Base-by-base conservation (phyloP, 2,113 vertebrate genomes). In the Seriola rivoliana region DNA sequence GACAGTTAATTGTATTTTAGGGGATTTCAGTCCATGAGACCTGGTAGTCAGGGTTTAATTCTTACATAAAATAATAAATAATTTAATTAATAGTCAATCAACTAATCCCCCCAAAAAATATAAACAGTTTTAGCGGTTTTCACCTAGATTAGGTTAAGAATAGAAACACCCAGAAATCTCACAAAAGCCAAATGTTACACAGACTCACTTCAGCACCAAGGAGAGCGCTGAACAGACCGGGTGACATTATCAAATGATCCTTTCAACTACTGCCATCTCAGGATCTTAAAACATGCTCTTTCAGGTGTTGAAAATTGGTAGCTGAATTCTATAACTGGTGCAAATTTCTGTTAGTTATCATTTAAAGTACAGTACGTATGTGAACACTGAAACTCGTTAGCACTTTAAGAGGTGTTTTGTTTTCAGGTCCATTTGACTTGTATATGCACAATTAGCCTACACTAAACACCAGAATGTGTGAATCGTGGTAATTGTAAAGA, bases 121-220 rank as follows among this genome's bases (percentile, higher is more conserved):
- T 8, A 9, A 36, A 36, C 34, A 6, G 34, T 52, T 1, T 54
- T n/a, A 10, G 3, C 1, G 0, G 8, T 1, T 54, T 54, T 54
- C 3, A 54, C 21, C n/a, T 4, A 54, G 8, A 54, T 2, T 10
- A n/a, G 8, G 10, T n/a, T 54, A 54, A n/a, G 3, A n/a, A n/a
- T 11, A 4, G 21, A n/a, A 54, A n/a, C 21, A 10, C 3, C 12
- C 5, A 34, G n/a, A 58, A 8, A 11, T 9, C 5, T 36, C 3
- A 8, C 9, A 69, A 1, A 59, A 0, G 1, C 0, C 7, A 17
- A 66, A 36, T 0, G 14, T 19, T 42, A 3, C 4, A 23, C 1
- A 1, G n/a, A 34, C 5, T 52, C 3, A 19, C 19, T 75, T 79
- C 57, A 80, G 54, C 29, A 86, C 80, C 65, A 58, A 4, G 60